phyloP scores from a whole-genome alignment of 2,888 invertebrate genomes.

The Protophormia terraenovae region DNA sequence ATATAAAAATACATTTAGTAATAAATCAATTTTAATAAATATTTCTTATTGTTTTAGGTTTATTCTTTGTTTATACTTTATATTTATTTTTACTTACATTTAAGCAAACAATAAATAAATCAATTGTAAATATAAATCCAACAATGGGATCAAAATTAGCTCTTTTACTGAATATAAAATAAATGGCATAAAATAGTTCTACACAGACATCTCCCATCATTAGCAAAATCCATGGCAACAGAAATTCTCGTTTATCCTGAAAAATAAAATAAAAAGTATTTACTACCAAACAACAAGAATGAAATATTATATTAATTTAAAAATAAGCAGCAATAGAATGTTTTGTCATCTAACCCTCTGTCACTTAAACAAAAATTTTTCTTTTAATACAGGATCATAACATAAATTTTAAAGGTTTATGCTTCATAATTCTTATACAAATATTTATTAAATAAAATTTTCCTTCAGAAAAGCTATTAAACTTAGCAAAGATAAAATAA shows the following conservation, averaged over 20 bases:
- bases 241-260: slow-evolving; percentile 53
- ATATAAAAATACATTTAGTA: not conserved
- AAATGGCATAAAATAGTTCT: slow-evolving; percentile 49
- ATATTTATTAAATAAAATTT: too few species aligned
- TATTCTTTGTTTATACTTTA: not conserved
- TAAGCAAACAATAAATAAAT: slow-evolving; percentile 61
- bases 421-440: too few species aligned
- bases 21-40: slow-evolving; percentile 3
- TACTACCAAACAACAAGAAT: not conserved
- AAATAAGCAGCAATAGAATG: too few species aligned
- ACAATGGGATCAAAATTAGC: slow-evolving; percentile 59
- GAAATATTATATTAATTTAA: not conserved
- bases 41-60: not conserved
- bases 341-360: too few species aligned
- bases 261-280: not conserved
- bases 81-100: slow-evolving; percentile 57
- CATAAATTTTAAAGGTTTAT: too few species aligned
- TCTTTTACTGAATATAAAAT: slow-evolving; percentile 52
- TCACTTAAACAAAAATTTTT: too few species aligned
- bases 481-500: too few species aligned
- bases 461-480: too few species aligned
- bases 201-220: slow-evolving; percentile 51
- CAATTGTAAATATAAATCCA: slow-evolving; percentile 62
- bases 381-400: too few species aligned
- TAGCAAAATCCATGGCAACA: slow-evolving; percentile 59